Base-by-base conservation (phyloP, 2,888 invertebrate genomes). In the Drosophila putrida region DNA sequence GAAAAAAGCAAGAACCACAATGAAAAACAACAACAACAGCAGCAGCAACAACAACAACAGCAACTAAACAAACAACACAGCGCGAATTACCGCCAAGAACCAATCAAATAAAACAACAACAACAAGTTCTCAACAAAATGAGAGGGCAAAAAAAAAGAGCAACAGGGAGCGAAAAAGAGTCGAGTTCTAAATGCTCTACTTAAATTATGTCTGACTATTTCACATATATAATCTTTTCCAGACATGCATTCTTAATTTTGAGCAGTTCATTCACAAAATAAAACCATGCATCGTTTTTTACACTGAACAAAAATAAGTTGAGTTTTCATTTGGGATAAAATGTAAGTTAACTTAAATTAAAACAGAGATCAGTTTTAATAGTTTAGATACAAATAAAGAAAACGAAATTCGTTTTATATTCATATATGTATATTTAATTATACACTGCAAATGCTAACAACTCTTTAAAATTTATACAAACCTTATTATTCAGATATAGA, bases 41-140 rank as follows among this genome's bases (percentile, higher is more conserved):
- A 31, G 8, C 31, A 31, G 8, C 31, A 31, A 28, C 28, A 28
- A 4, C 28, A 28, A 4, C 28, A 28, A 6, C 28, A 28, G 15
- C 13, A 50, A 13, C 15, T 27, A 53, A 73, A 47, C 58, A 74
- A 74, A 74, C 68, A 78, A 67, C 41, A 38, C 41, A 38, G 28
- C 47, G 39, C 54, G 41, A 66, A 78, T 73, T 73, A 78, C 74
- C 33, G 44, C 44, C 74, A 78, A 74, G 67, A 74, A 60, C 59
- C 54, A 58, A 55, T 44, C 47, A 38, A 43, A 39, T 15, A 4
- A 25, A 44, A 20, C 46, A 39, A 10, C 38, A 46, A 53, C 46
- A 39, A 10, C 38, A 46, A 53, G 10, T 11, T 15, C 28, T 41
- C 15, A 41, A 38, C 47, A 38, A 15, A 6, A 11, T 28, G 9